Conservation (phyloP, 2,113 vertebrate genomes). For the Podarcis cretensis region DNA sequence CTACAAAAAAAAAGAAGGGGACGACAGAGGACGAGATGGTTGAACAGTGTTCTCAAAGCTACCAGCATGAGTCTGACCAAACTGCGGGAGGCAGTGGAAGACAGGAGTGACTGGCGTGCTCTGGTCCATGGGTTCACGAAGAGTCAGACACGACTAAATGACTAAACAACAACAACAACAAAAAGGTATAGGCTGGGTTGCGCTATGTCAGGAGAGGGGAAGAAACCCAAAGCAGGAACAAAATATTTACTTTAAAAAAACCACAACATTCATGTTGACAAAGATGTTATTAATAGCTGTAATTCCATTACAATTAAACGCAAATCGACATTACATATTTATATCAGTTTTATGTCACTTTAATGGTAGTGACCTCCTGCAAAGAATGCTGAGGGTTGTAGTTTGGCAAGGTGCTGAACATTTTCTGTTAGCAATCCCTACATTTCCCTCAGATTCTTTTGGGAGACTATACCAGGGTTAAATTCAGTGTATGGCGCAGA, state of each 20-base stretch:
- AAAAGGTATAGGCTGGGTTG: not conserved
- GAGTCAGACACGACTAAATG: too few species aligned
- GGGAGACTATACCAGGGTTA: not conserved
- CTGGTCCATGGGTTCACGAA: too few species aligned
- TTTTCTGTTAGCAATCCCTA: not conserved
- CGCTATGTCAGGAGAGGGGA: not conserved
- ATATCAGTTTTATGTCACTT: not conserved
- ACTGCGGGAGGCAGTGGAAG: too few species aligned
- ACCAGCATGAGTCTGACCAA: too few species aligned
- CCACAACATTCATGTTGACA: not conserved
- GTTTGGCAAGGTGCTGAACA: not conserved
- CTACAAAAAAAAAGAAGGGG: too few species aligned
- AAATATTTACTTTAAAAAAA: not conserved
- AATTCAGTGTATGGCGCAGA: not conserved
- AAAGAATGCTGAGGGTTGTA: not conserved
- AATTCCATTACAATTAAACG: not conserved
- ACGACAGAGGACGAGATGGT: too few species aligned
- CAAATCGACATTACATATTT: not conserved
- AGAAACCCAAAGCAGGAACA: not conserved
- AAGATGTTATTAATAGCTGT: not conserved
- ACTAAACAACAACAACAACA: too few species aligned
- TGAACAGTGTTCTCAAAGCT: too few species aligned
- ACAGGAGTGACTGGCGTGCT: too few species aligned
- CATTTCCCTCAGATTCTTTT: not conserved
- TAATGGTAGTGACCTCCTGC: not conserved